Evolutionary conservation across 2,888 invertebrate species (phyloP), one percentile per base, ranked within the genome.

Genomic region (Lycocerus yunnanus): DNA sequence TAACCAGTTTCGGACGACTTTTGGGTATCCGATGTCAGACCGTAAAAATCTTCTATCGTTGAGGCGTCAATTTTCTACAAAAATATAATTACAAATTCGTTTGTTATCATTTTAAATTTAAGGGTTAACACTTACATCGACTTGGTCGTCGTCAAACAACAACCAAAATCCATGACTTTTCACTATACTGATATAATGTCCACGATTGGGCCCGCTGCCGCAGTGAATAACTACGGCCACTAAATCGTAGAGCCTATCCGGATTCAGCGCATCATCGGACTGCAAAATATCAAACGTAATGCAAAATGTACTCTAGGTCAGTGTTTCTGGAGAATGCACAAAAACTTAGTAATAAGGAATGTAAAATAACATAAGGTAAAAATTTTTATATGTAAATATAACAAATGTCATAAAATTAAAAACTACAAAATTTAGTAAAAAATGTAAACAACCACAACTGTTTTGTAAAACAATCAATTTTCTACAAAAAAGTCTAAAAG

Each of bases 1-100:
- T 99, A 99, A 83, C 99, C 99, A 71, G 99, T 99, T 90, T 99
- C 99, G 58, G 99, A 99, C 80, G 98, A 98, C 89, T 99, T 99
- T 88, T 98, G 98, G 86, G 97, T 95, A 88, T 99, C 99, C 77
- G 98, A 97, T 73, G 99, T 97, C 85, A 99, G 92, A 85, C 99
- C 99, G 89, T 98, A 99, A 89, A 99, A 99, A 88, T 99, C 99
- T 91, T 99, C 99, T 88, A 99, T 98, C 81, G 97, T 95, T 74
- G 98, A 97, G 71, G 98, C 97, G 87, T 99, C 99, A 84, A 99
- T 99, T 94, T 99, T 99, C 97, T 98, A 89, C 14, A 91, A 89
- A 79, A 68, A 66, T 73, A 20, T 24, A 79, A 78, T 10, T 24
- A 75, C 77, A 15, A 10, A 24, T 11, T 15, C 66, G 4, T 18